phyloP scores from a whole-genome alignment of 2,797 vertebrate genomes.

The Mionectes olivaceus region DNA sequence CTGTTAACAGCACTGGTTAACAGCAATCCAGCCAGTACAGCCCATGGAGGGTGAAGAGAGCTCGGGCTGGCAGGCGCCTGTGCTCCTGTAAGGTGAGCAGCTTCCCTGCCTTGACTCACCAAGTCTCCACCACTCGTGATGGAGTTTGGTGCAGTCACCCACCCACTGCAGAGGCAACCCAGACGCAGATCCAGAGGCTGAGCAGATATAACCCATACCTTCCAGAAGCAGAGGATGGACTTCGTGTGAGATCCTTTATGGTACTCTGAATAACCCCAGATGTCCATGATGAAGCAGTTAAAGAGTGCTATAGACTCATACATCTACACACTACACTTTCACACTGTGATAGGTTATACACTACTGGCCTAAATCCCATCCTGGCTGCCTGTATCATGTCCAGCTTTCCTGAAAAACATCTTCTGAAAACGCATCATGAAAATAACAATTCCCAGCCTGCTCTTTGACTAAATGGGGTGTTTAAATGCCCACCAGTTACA shows the following conservation, averaged over 20 bases:
- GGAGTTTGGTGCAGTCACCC: not conserved
- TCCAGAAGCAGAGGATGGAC: not conserved
- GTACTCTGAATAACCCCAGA: not conserved
- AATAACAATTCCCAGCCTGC: not conserved
- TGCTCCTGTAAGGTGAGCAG: not conserved
- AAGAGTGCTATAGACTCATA: not conserved
- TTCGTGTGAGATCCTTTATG: not conserved
- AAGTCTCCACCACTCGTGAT: accelerated
- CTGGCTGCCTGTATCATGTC: not conserved
- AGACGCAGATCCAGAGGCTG: not conserved
- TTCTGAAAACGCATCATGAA: not conserved
- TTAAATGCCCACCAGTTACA: not conserved
- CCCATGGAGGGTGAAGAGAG: not conserved
- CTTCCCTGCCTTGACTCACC: not conserved
- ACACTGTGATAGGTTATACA: not conserved
- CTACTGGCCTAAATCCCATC: not conserved
- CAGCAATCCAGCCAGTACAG: not conserved
- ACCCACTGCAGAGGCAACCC: too few species aligned
- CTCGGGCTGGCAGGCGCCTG: not conserved
- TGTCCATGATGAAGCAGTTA: not conserved
- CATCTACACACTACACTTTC: not conserved
- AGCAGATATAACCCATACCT: not conserved
- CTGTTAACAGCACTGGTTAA: too few species aligned
- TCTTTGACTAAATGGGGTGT: not conserved
- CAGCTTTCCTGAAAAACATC: not conserved